Base-by-base conservation (phyloP, 2,797 vertebrate genomes). In the Argya squamiceps region DNA sequence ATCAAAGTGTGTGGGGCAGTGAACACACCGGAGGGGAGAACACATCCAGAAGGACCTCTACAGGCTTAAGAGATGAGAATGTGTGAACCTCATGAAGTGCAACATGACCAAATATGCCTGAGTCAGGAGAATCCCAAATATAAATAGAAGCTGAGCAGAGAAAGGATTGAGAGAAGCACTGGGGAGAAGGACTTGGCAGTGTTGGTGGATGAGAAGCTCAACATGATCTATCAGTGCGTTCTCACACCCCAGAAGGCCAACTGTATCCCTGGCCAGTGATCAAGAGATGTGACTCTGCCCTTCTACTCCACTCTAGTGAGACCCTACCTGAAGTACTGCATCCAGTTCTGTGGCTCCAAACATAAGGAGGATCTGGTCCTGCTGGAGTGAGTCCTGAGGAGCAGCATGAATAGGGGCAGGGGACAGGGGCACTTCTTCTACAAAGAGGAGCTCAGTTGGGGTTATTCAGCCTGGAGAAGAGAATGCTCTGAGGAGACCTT, bases 401-500 rank as follows among this genome's bases (percentile, higher is more conserved):
- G 17, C n/a, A 29, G 17, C 10, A 29, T 30, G 17, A 56, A 44
- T 10, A 37, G 7, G 5, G 23, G 5, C 15, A 55, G 22, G 62
- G 15, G 30, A 6, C 19, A 15, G 23, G 32, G 32, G 1, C 9
- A n/a, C 8, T 7, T 30, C 27, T 44, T 32, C 36, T 11, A 14
- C 19, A 24, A 63, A 56, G 23, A 56, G 7, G 50, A 16, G 6
- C 5, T 43, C 43, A 75, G 7, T 2, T 74, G 34, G 18, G 8
- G 2, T 37, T 69, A 16, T 50, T 56, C 16, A 37, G 14, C 8
- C 15, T 46, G 34, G 14, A 60, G 43, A 44, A 30, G 36, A 18
- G 29, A 56, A 39, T 0, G 0, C 17, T 44, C 36, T 44, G 43
- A 63, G 20, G 17, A 69, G 2, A 58, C 2, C 12, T 34, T 39